Evolutionary conservation across 2,888 invertebrate species (phyloP), one percentile per base, ranked within the genome.

Genomic region (Drosophila merina): DNA sequence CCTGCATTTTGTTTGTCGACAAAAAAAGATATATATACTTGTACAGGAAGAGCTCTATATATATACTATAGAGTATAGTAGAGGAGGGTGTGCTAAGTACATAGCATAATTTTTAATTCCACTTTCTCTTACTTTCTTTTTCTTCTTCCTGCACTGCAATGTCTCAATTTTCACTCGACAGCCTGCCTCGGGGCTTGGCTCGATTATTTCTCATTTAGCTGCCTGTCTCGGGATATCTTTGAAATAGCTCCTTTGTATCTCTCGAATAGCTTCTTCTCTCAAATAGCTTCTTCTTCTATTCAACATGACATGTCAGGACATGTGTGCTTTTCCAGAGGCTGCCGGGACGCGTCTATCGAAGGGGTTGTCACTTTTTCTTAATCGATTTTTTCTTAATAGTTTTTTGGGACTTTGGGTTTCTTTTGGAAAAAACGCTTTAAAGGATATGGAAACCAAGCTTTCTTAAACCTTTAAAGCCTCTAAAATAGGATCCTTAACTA

Each of bases 81-180:
- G 55, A 33, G 55, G 38, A 5, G 10, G 10, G 44, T 1, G 20
- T 59, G 60, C 31, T 48, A 60, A 62, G 60, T 59, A 60, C 60
- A 62, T 49, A 33, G 12, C 40, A 48, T 62, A 14, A 62, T 42
- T 42, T 49, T 62, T 62, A 60, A 60, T 60, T 60, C 40, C 30
- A 31, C 25, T 40, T 3, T 42, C 50, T 36, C n/a, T 10, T 33
- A 9, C 9, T 31, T 31, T 9, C 10, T 33, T 33, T 10, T 36
- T 10, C 5, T 36, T 1, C 36, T 36, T n/a, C 12, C 5, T n/a
- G n/a, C 36, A n/a, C 36, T 20, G 50, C 12, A 33, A 58, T 36
- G 26, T 45, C 44, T 63, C 44, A 31, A 63, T 50, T 45, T 63
- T 63, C 4, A 30, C 40, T 28, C 14, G 14, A 26, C 47, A 40